Conservation (phyloP, 1,140 invertebrate species). For the Lethrus apterus region DNA sequence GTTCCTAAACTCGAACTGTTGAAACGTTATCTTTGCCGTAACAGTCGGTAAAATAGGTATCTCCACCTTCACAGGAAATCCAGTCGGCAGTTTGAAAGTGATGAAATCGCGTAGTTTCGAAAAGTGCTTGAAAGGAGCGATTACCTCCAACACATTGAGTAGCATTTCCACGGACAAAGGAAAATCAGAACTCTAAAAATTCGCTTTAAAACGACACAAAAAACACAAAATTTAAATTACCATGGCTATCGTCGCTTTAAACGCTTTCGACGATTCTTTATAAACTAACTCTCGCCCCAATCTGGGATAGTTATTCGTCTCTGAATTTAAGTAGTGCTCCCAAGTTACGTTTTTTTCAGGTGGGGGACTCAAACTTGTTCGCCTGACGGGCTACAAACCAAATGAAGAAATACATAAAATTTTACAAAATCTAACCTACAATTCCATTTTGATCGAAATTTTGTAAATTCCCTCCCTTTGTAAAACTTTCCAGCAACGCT, state of each 20-base stretch:
- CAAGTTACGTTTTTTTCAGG: conserved; percentile 70
- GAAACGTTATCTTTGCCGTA: conserved; percentile 96
- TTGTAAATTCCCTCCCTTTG: conserved; percentile 72
- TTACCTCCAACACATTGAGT: conserved; percentile 91
- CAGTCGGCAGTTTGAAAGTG: conserved; percentile 86
- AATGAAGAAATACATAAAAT: conserved; percentile 17
- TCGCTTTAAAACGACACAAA: conserved; percentile 11
- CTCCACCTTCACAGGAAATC: conserved; percentile 97
- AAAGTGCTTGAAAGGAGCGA: conserved; percentile 96
- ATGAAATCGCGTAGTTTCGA: conserved; percentile 94
- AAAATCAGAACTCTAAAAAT: conserved; percentile 83
- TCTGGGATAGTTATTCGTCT: conserved; percentile 65
- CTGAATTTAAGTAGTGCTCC: conserved; percentile 75
- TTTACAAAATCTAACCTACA: conserved; percentile 38
- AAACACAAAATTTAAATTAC: conserved; percentile 39
- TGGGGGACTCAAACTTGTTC: conserved; percentile 78
- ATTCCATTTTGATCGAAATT: conserved; percentile 54
- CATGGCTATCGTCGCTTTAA: conserved; percentile 97
- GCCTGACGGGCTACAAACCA: conserved; percentile 52
- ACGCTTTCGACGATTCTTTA: conserved; percentile 86
- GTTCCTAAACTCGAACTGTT: conserved; percentile 84
- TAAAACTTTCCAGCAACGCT: conserved; percentile 87
- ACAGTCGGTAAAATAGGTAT: conserved; percentile 98
- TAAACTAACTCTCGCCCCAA: conserved; percentile 77
- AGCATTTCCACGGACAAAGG: conserved; percentile 91